Conservation (phyloP, 2,888 invertebrate species). For the Gisinianus flammeolus region DNA sequence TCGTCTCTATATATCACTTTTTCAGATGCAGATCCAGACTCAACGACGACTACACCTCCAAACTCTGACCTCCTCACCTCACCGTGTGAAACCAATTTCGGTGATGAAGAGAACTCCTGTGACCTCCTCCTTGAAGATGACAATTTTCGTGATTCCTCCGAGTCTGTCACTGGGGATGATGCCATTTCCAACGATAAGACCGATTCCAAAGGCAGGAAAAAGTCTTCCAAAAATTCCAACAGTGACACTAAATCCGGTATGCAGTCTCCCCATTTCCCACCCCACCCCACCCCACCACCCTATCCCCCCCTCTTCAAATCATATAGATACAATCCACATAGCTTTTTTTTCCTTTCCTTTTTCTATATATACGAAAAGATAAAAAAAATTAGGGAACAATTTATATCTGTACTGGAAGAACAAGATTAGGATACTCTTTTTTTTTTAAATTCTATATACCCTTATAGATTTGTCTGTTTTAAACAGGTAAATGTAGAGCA, state of each 20-base stretch:
- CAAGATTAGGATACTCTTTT: too few relatives aligned
- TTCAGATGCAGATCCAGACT: constrained; percentile 59
- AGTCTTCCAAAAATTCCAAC: constrained; percentile 59
- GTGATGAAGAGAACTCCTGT: constrained; percentile 59
- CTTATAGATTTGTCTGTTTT: too few relatives aligned
- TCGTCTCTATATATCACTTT: constrained; percentile 12
- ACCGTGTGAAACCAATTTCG: constrained; percentile 57
- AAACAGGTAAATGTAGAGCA: too few relatives aligned
- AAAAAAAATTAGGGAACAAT: too few relatives aligned
- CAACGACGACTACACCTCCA: constrained; percentile 59
- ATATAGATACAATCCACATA: not conserved
- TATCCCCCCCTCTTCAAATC: not conserved
- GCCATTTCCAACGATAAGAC: constrained; percentile 56
- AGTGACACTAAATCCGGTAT: constrained; percentile 59
- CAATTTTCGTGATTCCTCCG: constrained; percentile 56
- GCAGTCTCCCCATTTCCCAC: constrained; percentile 34
- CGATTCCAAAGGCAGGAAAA: constrained; percentile 58
- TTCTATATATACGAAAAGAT: too few relatives aligned
- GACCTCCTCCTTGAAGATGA: constrained; percentile 59
- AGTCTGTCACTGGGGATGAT: constrained; percentile 58
- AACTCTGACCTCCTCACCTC: constrained; percentile 59
- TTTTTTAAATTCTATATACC: too few relatives aligned
- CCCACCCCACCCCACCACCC: too few relatives aligned
- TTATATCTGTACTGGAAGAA: too few relatives aligned
- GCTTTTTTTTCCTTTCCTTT: not conserved